Evolutionary conservation across 2,888 invertebrate species (phyloP).

Genomic region (Synanthedon formicaeformis): DNA sequence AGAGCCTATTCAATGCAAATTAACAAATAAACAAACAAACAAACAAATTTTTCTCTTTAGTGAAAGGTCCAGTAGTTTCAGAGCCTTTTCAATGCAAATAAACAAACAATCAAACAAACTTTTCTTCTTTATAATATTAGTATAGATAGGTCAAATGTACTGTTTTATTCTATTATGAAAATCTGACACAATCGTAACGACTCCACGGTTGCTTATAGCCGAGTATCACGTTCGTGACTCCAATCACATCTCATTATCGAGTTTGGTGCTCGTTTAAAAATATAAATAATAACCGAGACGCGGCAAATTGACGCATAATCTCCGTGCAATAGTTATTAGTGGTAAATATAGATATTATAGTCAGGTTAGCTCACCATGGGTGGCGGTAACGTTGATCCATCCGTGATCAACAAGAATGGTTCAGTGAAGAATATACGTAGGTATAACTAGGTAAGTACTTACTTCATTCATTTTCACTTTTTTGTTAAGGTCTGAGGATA

Average conservation of each 20-base stretch:
- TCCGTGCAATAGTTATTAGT: constrained; percentile 48
- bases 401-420: constrained; percentile 6
- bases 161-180: background rate
- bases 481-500: too few species aligned
- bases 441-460: too few species aligned
- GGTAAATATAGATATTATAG: constrained; percentile 62
- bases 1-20: too few species aligned
- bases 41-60: too few species aligned
- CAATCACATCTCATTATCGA: constrained; percentile 59
- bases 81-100: too few species aligned
- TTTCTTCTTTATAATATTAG: too few species aligned
- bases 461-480: too few species aligned
- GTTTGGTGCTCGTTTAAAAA: constrained; percentile 60
- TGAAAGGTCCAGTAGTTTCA: too few species aligned
- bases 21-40: too few species aligned
- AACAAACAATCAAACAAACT: too few species aligned
- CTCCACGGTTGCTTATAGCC: constrained; percentile 13
- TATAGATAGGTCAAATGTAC: too few species aligned
- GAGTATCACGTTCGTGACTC: constrained; percentile 40
- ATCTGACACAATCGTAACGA: background rate
- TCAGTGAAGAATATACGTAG: too few species aligned
- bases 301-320: constrained; percentile 61
- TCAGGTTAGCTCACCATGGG: constrained; percentile 14
- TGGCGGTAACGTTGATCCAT: constrained; percentile 13
- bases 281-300: constrained; percentile 42